These are phyloP conservation scores for Chaenocephalus aceratus DNA, from an alignment of 2,113 vertebrate species.

Conservation along the genomic window DNA sequence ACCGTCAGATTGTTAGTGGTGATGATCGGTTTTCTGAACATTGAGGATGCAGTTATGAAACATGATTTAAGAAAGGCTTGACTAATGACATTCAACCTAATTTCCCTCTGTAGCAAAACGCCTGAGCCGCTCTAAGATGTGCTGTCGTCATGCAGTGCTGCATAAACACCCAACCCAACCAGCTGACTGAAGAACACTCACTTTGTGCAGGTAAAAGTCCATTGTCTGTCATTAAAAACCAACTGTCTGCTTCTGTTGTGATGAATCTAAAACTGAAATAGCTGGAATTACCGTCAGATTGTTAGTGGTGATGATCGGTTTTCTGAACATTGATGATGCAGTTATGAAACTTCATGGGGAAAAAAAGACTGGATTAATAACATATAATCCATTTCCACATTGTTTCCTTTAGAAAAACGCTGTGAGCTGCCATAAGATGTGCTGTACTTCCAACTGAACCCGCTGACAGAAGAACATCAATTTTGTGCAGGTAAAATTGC, in stretches of 20 bases:
- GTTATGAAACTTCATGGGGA: background rate
- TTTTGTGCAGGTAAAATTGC: conserved; percentile 6
- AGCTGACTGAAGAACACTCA: background rate
- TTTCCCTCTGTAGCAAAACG: background rate
- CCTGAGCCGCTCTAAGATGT: background rate
- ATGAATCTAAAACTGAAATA: conserved; percentile 54
- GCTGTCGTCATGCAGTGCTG: background rate
- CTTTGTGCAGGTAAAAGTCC: conserved; percentile 4
- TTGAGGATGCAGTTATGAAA: background rate
- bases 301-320: conserved; percentile 87
- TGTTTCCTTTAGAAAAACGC: background rate
- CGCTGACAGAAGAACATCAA: background rate
- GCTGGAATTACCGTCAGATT: conserved; percentile 95
- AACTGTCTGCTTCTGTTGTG: conserved; percentile 33
- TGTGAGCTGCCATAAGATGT: background rate
- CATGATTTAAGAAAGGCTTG: no score
- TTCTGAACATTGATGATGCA: conserved; percentile 81
- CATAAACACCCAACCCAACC: conserved; percentile 57
- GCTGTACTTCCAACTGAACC: conserved; percentile 62
- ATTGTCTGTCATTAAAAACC: accelerated
- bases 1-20: conserved; percentile 92
- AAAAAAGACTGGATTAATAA: background rate
- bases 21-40: conserved; percentile 89
- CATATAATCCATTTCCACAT: accelerated
- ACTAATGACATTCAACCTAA: background rate